Conservation (phyloP, 2,113 vertebrate species). For the Paradoxurus hermaphroditus region DNA sequence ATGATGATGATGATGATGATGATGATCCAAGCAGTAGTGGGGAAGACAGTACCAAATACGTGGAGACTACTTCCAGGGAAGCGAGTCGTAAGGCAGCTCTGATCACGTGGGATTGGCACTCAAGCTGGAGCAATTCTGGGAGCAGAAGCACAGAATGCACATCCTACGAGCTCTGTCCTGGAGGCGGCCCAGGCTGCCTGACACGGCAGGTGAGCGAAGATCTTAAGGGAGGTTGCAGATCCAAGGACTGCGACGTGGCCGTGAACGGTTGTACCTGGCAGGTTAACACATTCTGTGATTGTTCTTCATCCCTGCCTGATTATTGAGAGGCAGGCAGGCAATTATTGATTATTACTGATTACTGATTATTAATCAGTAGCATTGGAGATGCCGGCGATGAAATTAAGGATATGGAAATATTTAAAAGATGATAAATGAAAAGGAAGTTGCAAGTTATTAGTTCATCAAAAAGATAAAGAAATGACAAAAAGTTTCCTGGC, state of each 20-base stretch:
- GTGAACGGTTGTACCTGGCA: neutral
- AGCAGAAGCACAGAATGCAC: neutral
- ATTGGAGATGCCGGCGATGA: neutral
- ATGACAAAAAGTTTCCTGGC: neutral
- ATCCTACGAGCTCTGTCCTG: neutral
- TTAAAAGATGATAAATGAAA: neutral
- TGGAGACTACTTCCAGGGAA: neutral
- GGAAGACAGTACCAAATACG: neutral
- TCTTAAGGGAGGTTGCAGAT: neutral
- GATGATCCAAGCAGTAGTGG: neutral
- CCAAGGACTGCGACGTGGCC: neutral
- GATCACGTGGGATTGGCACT: neutral
- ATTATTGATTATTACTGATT: too few species aligned
- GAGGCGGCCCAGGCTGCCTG: neutral
- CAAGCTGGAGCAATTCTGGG: neutral
- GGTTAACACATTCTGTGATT: neutral
- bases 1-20: neutral
- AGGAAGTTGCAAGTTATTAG: neutral
- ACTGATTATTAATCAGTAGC: neutral
- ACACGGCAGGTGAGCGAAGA: neutral
- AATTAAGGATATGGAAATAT: neutral
- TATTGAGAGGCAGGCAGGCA: too few species aligned
- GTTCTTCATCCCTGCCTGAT: neutral
- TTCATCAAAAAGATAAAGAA: neutral
- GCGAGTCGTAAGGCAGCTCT: neutral